A percentile compares a stretch with the other conserved stretches of the same genome.
phyloP scores from a whole-genome alignment of 2,113 vertebrate species.

The Fregetta grallaria region DNA sequence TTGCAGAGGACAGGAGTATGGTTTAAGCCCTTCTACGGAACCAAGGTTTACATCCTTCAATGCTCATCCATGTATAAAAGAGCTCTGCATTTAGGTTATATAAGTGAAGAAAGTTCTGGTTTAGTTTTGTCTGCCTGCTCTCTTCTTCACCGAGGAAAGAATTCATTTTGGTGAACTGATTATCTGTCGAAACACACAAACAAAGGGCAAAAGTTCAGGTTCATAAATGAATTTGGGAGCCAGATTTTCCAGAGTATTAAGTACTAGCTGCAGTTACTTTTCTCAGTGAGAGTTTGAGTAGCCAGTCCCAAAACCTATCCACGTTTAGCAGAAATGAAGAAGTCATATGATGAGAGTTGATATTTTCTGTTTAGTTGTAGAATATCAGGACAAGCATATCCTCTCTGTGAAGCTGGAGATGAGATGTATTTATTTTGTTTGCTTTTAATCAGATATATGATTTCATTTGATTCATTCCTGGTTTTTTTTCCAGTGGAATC shows the following conservation, averaged over 20 bases:
- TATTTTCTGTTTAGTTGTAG: background rate
- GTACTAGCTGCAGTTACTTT: background rate
- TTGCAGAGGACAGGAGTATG: background rate
- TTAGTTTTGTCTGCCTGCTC: background rate
- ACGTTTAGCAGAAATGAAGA: background rate
- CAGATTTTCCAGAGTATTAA: background rate
- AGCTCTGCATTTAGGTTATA: background rate
- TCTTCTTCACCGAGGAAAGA: background rate
- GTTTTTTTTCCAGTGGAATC: background rate
- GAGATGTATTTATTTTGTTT: background rate
- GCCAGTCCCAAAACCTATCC: background rate
- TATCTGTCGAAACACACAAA: background rate
- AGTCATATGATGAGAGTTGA: background rate
- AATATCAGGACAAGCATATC: background rate
- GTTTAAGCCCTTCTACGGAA: background rate
- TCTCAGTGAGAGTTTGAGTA: background rate
- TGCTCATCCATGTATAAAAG: background rate
- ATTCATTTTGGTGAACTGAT: background rate
- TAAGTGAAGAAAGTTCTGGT: background rate
- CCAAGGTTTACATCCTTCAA: background rate
- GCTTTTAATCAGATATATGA: background rate
- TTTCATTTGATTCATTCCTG: background rate
- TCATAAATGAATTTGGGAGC: background rate
- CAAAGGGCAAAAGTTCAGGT: background rate
- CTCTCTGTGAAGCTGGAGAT: background rate